Evolutionary conservation across 2,113 vertebrate species (phyloP).

Genomic region (Eulemur rufifrons): DNA sequence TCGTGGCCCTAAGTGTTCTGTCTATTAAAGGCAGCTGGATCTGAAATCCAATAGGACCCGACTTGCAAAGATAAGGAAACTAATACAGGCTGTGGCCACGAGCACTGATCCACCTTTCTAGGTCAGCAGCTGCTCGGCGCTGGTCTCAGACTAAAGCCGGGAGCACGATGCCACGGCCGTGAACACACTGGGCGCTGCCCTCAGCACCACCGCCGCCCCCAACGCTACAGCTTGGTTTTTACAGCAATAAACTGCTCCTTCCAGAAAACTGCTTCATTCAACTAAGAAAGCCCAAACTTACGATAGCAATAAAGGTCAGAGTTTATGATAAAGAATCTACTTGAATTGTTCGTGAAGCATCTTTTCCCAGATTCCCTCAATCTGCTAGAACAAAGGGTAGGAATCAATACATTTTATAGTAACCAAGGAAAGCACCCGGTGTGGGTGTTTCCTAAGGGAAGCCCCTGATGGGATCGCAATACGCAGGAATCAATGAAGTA

Average conservation of each 20-base stretch:
- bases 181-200: neutral
- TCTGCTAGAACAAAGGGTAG: neutral
- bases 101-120: conserved; percentile 52
- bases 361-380: neutral
- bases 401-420: conserved; percentile 42
- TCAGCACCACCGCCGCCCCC: neutral
- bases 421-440: conserved; percentile 51
- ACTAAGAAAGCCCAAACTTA: neutral
- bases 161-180: conserved; percentile 64
- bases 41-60: conserved; percentile 62
- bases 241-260: conserved; percentile 61
- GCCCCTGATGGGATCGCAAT: neutral
- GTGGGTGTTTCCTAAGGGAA: conserved; percentile 60
- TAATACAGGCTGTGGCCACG: neutral
- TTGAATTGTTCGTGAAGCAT: conserved; percentile 1
- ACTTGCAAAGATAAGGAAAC: conserved; percentile 68
- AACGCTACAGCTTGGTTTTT: conserved; percentile 56
- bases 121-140: conserved; percentile 77
- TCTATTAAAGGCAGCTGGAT: neutral
- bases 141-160: conserved; percentile 71
- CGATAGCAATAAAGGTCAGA: neutral
- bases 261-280: neutral
- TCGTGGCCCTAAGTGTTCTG: neutral
- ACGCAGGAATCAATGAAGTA: neutral
- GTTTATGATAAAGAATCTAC: conserved; percentile 18